These are phyloP conservation scores for Drusus annulatus DNA, from an alignment of 1,140 invertebrate species.

Conservation along the genomic window DNA sequence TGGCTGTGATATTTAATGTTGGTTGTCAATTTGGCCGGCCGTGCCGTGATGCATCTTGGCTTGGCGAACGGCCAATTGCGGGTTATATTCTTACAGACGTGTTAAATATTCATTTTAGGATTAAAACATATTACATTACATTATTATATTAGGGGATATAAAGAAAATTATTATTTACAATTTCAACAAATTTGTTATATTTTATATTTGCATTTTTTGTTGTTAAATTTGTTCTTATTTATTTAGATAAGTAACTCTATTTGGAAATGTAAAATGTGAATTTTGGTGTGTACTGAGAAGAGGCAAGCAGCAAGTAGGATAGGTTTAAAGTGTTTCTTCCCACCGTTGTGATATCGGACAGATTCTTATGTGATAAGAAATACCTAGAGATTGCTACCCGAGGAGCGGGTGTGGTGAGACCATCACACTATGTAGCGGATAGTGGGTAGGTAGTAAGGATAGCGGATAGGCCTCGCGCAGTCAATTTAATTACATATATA, in stretches of 20 bases:
- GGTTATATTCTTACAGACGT: conserved; percentile 38
- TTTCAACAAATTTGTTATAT: conserved; percentile 29
- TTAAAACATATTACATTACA: conserved; percentile 19
- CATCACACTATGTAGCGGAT: too few relatives aligned
- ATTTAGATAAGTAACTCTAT: conserved; percentile 37
- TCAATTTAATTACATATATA: conserved; percentile 8
- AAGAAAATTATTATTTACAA: conserved; percentile 29
- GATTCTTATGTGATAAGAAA: conserved; percentile 56
- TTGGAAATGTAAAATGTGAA: conserved; percentile 11
- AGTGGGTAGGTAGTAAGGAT: neutral
- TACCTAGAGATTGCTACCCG: conserved; percentile 24
- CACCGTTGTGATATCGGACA: conserved; percentile 55
- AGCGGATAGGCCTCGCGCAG: conserved; percentile 11
- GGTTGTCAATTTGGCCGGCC: conserved; percentile 59
- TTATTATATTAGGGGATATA: conserved; percentile 7
- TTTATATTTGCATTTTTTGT: conserved; percentile 42
- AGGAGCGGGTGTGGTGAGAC: too few relatives aligned
- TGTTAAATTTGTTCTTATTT: conserved; percentile 53
- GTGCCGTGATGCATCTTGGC: conserved; percentile 55
- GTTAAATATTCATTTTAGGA: conserved; percentile 36
- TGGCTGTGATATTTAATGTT: conserved; percentile 59
- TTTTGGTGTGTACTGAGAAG: neutral
- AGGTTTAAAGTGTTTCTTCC: neutral
- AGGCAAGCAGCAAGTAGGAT: neutral
- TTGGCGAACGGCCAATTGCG: conserved; percentile 52